These are phyloP conservation scores for Ophraella communa DNA, from an alignment of 2,888 invertebrate genomes.

Conservation along the genomic window DNA sequence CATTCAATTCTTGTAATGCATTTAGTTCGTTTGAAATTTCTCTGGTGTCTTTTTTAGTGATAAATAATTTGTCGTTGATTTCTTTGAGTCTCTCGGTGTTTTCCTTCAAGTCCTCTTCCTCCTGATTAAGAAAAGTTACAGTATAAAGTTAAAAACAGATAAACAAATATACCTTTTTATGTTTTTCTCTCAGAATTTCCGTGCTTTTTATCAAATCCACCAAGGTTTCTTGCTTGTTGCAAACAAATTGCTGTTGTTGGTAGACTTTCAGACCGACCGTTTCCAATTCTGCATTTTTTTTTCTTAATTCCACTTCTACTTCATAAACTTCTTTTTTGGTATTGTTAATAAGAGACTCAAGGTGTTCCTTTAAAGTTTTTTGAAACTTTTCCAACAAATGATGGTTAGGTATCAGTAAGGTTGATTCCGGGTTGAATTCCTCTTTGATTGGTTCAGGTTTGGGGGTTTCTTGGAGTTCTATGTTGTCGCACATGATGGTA, in stretches of 20 bases:
- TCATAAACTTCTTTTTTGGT: not conserved
- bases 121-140: not conserved
- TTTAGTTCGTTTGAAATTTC: not conserved
- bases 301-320: not conserved
- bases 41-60: not conserved
- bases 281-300: not conserved
- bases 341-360: slow-evolving; percentile 16
- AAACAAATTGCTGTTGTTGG: not conserved
- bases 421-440: slow-evolving; percentile 7
- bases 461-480: not conserved
- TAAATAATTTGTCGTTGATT: not conserved
- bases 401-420: slow-evolving; percentile 45
- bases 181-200: not conserved
- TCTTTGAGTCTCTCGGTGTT: not conserved
- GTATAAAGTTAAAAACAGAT: too few relatives aligned
- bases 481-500: too few relatives aligned
- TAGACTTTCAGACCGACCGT: not conserved
- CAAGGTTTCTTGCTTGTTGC: not conserved
- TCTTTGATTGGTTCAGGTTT: not conserved
- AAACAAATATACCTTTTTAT: not conserved
- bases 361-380: slow-evolving; percentile 45
- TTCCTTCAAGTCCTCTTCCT: not conserved
- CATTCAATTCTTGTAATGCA: not conserved
- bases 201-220: not conserved
- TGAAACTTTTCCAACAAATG: slow-evolving; percentile 47